phyloP scores from a whole-genome alignment of 53 echinoderm and acorn worm species.

The Mesocentrotus franciscanus region DNA sequence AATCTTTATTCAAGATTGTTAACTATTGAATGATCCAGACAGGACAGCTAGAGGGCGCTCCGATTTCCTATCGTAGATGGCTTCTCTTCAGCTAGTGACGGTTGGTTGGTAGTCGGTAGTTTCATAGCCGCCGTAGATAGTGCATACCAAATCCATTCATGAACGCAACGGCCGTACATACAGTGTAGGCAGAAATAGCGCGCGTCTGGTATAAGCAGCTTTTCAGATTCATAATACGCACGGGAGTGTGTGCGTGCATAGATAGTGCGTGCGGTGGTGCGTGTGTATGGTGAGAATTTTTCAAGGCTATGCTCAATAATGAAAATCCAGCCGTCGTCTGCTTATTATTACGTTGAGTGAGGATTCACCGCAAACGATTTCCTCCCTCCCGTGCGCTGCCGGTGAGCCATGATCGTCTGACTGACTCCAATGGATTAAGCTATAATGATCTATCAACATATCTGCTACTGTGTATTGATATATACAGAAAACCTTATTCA shows the following conservation, averaged over 20 bases:
- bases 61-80: neutral
- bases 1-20: neutral
- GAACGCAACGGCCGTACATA: neutral
- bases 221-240: neutral
- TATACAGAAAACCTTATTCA: neutral
- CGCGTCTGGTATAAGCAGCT: neutral
- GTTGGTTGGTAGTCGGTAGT: neutral
- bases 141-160: conserved; percentile 9
- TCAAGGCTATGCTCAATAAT: conserved; percentile 54
- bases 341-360: conserved; percentile 3
- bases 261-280: neutral
- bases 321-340: conserved; percentile 46
- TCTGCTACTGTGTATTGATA: neutral
- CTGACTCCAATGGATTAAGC: conserved; percentile 6
- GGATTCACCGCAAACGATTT: conserved; percentile 30
- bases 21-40: too few species aligned
- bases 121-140: conserved; percentile 34
- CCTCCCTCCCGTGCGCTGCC: conserved; percentile 9
- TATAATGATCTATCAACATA: conserved; percentile 16
- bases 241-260: neutral
- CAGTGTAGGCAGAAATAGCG: neutral
- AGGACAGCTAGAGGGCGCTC: neutral
- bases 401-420: conserved; percentile 5
- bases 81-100: neutral
- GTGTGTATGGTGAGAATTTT: conserved; percentile 26